Percentiles rank a stretch among this genome's conserved stretches.
Conservation (phyloP, 2,797 vertebrate species). For the Eremophila alpestris region DNA sequence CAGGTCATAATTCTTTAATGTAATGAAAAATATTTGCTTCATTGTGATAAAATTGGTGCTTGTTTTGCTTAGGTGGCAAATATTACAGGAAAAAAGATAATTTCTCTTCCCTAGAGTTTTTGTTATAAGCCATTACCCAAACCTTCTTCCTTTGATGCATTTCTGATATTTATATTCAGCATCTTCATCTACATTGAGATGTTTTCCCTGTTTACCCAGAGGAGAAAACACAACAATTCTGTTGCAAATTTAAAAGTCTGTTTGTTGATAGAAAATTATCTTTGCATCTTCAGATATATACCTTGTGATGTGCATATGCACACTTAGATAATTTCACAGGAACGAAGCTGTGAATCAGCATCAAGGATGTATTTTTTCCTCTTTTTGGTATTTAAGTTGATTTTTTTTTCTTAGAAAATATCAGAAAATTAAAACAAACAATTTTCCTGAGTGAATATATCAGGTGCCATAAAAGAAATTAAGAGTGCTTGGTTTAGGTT, state of each 20-base stretch:
- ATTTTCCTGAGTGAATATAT: background rate
- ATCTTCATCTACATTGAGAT: background rate
- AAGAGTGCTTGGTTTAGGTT: no score
- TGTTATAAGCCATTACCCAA: background rate
- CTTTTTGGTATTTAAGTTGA: accelerated
- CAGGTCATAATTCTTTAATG: background rate
- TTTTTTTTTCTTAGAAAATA: background rate
- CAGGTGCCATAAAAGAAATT: background rate
- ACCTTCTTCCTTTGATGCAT: background rate
- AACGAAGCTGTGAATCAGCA: background rate
- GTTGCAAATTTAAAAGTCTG: background rate
- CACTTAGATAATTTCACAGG: background rate
- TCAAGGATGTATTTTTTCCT: background rate
- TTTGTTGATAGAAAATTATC: background rate
- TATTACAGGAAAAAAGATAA: background rate
- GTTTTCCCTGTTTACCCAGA: background rate
- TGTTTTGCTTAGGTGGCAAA: slow-evolving; percentile 17
- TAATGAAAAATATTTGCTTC: background rate
- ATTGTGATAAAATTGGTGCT: background rate
- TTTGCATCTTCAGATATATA: background rate
- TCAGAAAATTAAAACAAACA: background rate
- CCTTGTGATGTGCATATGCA: background rate
- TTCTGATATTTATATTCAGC: slow-evolving; percentile 14
- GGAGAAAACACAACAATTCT: background rate
- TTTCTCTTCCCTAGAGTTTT: background rate